Evolutionary conservation across 1,140 invertebrate genomes (phyloP), one percentile per base, ranked within the genome.

Genomic region (Copidosoma floridanum): DNA sequence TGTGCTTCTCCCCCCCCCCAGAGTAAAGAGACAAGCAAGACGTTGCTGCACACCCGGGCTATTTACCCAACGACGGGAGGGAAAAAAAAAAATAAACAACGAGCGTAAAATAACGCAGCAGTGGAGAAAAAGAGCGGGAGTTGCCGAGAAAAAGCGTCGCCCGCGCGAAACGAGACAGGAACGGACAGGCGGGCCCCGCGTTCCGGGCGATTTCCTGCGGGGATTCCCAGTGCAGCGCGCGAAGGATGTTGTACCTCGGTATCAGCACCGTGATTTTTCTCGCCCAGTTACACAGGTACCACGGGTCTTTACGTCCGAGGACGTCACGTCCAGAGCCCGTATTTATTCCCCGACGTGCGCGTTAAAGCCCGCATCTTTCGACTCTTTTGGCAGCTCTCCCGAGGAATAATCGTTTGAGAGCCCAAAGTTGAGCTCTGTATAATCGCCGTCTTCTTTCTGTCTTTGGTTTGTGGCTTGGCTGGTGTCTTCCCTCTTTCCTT

Each of bases 131-230:
- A 35, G 54, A 43, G 7, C 14, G 32, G 0, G 7, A 56, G 20
- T n/a, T n/a, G n/a, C n/a, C n/a, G 47, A 37, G 12, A 50, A 50
- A 29, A 47, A 29, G 24, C 38, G 21, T 41, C 24, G 16, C 26
- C 44, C 5, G 24, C 35, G 24, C 12, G 23, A 24, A 32, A 26
- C 38, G 48, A 44, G 55, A 57, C 16, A 57, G 29, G 16, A 16
- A 27, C 12, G 44, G 47, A 47, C 24, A 41, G 47, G 27, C 26
- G 43, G n/a, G 24, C 47, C 18, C 12, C 12, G 20, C 27, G 38
- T 43, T 51, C 57, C 29, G 27, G 20, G 40, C 26, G 57, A 59
- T 59, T 52, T 59, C 50, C 38, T 26, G 27, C 27, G 38, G 40
- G 40, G 32, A 59, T 59, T 52, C 48, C 14, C 14, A 12, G 7